Base-by-base conservation (phyloP, 2,797 vertebrate species). In the Myotis daubentonii region DNA sequence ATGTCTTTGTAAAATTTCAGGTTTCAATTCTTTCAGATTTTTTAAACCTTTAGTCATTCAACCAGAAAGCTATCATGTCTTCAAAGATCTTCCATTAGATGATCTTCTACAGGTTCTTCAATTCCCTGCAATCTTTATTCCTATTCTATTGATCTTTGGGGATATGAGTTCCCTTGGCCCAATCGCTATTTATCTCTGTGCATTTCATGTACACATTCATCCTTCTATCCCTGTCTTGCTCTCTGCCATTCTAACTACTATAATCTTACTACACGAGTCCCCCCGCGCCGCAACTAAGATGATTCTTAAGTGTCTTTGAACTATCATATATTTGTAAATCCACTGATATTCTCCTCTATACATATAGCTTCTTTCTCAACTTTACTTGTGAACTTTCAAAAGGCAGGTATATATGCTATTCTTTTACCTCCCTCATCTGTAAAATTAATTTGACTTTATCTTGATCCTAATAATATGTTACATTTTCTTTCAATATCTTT, bases 371-470 rank as follows among this genome's bases (percentile, higher is more conserved):
- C 47, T 91, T 68, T 94, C 55, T 86, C 70, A 83, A 47, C 17
- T 71, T n/a, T 33, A 47, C 13, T 49, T 57, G 38, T 19, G 87
- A 89, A 91, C 33, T 78, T 86, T 93, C 51, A 51, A 84, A 91
- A 76, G 79, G 36, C 23, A 72, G 8, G 9, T 79, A 65, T 70
- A 23, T 79, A 53, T 53, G 22, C 38, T 79, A 66, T 8, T 57
- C 44, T 78, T 90, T 20, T 72, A 75, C 79, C 16, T 87, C 16
- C 33, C 17, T 41, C 74, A 44, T 11, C 16, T 28, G 2, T 86
- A 75, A 91, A 88, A 80, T 84, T 80, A 85, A 60, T 33, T 83
- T 47, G 36, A 74, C 57, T 94, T 94, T 86, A 86, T 65, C n/a
- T 91, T 55, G 30, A 79, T 25, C 1, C 57, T 74, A 36, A 2